These are phyloP conservation scores for Salvelinus sp. DNA, from an alignment of 2,113 vertebrate species.

Conservation along the genomic window DNA sequence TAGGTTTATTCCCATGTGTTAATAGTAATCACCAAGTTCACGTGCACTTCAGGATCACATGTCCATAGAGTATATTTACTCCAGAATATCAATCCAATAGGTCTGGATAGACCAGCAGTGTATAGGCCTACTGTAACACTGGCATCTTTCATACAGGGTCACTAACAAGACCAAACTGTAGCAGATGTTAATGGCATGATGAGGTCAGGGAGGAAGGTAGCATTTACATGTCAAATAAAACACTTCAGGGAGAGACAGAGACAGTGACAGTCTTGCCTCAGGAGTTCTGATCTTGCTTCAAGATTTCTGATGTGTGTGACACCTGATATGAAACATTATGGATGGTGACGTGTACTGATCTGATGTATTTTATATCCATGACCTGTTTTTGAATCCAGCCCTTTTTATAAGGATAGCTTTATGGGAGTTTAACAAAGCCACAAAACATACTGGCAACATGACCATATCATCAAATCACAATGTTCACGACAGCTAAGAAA, in stretches of 20 bases:
- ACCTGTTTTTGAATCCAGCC: constrained; percentile 69
- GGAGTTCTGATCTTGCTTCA: constrained; percentile 19
- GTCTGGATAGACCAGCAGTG: constrained; percentile 13
- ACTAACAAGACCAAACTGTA: constrained; percentile 15
- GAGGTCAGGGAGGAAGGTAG: constrained; percentile 26
- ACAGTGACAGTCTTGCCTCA: neutral
- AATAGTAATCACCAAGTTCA: constrained; percentile 26
- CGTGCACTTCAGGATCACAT: constrained; percentile 24
- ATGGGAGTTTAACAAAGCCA: constrained; percentile 56
- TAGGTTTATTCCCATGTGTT: constrained; percentile 26
- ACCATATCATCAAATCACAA: constrained; percentile 54
- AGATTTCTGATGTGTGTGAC: constrained; percentile 10
- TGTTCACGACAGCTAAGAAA: constrained; percentile 64
- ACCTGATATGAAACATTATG: constrained; percentile 32
- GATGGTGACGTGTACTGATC: constrained; percentile 5
- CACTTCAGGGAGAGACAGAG: constrained; percentile 23
- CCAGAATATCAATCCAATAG: constrained; percentile 12
- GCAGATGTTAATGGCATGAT: constrained; percentile 29
- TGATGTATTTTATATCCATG: constrained; percentile 60
- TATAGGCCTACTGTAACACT: constrained; percentile 26
- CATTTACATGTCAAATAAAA: constrained; percentile 33
- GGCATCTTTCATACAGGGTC: constrained; percentile 19
- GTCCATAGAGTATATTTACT: constrained; percentile 5
- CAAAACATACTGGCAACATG: constrained; percentile 38
- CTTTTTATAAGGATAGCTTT: constrained; percentile 68